phyloP scores from a whole-genome alignment of 2,888 invertebrate species.

The Cylloceria caligata region DNA sequence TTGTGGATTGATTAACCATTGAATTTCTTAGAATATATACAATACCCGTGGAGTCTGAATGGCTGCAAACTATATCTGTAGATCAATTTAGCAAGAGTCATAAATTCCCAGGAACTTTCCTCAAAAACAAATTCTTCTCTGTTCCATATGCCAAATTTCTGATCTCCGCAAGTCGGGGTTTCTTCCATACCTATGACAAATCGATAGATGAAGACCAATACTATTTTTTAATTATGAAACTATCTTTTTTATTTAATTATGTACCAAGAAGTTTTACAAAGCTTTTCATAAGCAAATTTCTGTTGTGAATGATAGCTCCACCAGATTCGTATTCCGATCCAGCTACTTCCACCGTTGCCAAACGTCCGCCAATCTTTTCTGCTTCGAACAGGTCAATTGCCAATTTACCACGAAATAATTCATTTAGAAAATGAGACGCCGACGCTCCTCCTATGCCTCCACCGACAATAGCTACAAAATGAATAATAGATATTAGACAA shows the following conservation, averaged over 20 bases:
- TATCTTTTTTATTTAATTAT: constrained; percentile 45
- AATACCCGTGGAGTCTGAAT: constrained; percentile 83
- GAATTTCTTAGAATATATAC: not conserved
- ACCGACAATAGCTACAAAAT: constrained; percentile 86
- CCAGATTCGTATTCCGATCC: constrained; percentile 87
- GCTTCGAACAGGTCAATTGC: constrained; percentile 87
- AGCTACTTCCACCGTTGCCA: constrained; percentile 85
- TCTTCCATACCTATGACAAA: constrained; percentile 80
- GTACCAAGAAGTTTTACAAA: constrained; percentile 86
- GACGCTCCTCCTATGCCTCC: constrained; percentile 88
- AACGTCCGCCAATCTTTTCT: constrained; percentile 86
- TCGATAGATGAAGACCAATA: not conserved
- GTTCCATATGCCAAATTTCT: constrained; percentile 85
- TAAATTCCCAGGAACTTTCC: constrained; percentile 84
- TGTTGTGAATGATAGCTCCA: constrained; percentile 87
- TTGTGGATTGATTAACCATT: not conserved
- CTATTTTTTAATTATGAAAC: constrained; percentile 47
- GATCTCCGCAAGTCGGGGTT: constrained; percentile 67
- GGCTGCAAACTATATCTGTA: constrained; percentile 87
- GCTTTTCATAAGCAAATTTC: constrained; percentile 86
- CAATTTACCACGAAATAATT: constrained; percentile 82
- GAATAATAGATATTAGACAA: not conserved
- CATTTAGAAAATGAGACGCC: constrained; percentile 86
- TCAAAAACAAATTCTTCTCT: constrained; percentile 86
- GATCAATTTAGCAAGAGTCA: constrained; percentile 85